Percentiles rank a stretch among this genome's conserved stretches.
Evolutionary conservation across 2,797 vertebrate species (phyloP).

Genomic region (Semaprochilodus insignis): DNA sequence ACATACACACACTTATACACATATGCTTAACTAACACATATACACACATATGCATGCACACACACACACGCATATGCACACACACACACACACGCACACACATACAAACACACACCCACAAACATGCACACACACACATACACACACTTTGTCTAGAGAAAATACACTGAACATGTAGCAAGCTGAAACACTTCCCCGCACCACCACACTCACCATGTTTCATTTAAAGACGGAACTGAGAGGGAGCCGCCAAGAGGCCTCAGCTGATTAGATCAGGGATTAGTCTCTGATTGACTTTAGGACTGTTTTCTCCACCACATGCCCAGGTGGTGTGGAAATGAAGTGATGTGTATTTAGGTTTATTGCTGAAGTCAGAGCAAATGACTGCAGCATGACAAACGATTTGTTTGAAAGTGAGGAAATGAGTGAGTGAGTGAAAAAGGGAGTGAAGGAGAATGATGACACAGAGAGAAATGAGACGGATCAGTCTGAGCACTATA

Average conservation of each 20-base stretch:
- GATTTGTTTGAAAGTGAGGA: background rate
- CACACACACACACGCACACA: too few species aligned
- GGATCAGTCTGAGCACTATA: too few species aligned
- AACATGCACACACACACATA: background rate
- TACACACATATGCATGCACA: too few species aligned
- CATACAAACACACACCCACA: too few species aligned
- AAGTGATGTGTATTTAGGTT: background rate
- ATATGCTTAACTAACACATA: too few species aligned
- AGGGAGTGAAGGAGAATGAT: background rate
- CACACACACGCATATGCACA: too few species aligned
- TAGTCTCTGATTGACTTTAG: background rate
- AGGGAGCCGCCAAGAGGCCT: background rate
- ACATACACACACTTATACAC: too few species aligned
- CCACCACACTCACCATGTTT: background rate
- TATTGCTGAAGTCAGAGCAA: background rate
- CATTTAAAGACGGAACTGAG: background rate
- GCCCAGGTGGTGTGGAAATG: background rate
- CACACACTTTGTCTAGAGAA: background rate
- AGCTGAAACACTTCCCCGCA: background rate
- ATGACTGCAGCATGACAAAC: background rate
- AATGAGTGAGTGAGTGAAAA: background rate
- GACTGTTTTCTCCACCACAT: background rate
- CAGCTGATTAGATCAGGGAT: background rate
- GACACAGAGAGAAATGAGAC: background rate
- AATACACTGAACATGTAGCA: background rate